Evolutionary conservation across 2,888 invertebrate genomes (phyloP).

Genomic region (Nyleta sp.): DNA sequence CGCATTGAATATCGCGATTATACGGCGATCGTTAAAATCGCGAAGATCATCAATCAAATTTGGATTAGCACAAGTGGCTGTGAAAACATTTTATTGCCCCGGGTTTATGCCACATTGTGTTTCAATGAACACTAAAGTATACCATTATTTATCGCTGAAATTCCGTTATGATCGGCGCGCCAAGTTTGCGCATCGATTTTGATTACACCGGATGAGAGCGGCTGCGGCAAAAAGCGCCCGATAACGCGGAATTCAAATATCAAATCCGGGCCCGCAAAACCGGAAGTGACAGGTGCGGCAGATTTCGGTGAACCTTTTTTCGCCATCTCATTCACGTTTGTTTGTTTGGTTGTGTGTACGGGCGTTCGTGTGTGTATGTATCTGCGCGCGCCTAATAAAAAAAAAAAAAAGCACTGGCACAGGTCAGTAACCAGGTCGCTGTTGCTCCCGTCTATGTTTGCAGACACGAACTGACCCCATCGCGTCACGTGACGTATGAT

Average conservation of each 20-base stretch:
- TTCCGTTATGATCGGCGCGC: slow-evolving; percentile 5
- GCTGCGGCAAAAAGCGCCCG: no score
- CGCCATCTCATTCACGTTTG: neutral
- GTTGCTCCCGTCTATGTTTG: slow-evolving; percentile 54
- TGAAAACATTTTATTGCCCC: slow-evolving; percentile 45
- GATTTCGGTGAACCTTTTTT: slow-evolving; percentile 1
- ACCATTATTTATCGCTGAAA: slow-evolving; percentile 30
- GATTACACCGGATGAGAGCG: neutral
- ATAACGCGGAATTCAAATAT: neutral
- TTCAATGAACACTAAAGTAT: slow-evolving; percentile 32
- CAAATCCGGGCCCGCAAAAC: slow-evolving; percentile 4
- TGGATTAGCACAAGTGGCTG: slow-evolving; percentile 48
- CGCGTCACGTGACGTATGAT: slow-evolving; percentile 64
- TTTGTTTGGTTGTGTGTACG: no score
- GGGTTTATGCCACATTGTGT: slow-evolving; percentile 35
- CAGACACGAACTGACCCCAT: slow-evolving; percentile 63
- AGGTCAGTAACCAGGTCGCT: slow-evolving; percentile 71
- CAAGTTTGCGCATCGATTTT: slow-evolving; percentile 9
- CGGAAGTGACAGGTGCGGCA: slow-evolving; percentile 38
- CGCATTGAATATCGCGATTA: slow-evolving; percentile 48
- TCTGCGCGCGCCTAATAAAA: slow-evolving; percentile 34
- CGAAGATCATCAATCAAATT: slow-evolving; percentile 53
- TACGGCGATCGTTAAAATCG: slow-evolving; percentile 40
- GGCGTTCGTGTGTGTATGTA: slow-evolving; percentile 2
- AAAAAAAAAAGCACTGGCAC: slow-evolving; percentile 54